Evolutionary conservation across 1,140 invertebrate species (phyloP).

Genomic region (Drosophila serrata): DNA sequence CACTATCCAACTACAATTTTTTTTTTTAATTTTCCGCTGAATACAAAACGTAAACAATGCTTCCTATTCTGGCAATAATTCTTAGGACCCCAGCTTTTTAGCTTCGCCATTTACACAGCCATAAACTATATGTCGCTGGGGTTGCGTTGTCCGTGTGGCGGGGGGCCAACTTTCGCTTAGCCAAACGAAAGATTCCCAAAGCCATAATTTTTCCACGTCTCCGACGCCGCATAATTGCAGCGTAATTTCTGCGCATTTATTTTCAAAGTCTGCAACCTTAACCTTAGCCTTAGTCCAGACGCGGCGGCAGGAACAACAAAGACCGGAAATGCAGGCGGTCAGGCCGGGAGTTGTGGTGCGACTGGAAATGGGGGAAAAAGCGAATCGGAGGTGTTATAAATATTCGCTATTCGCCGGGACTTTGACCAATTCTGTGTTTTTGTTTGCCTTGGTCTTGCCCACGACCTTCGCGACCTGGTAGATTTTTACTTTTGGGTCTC

Average conservation of each 20-base stretch:
- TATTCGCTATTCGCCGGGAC: conserved; percentile 30
- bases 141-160: conserved; percentile 10
- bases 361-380: background rate
- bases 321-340: conserved; percentile 29
- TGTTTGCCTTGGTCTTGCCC: conserved; percentile 10
- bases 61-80: conserved; percentile 26
- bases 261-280: conserved; percentile 74
- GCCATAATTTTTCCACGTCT: conserved; percentile 76
- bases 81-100: conserved; percentile 16
- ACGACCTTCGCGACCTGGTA: conserved; percentile 29
- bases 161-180: conserved; percentile 58
- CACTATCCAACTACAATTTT: conserved; percentile 11
- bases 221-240: conserved; percentile 78
- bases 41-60: too few relatives aligned
- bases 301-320: conserved; percentile 18
- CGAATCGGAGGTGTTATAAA: conserved; percentile 25
- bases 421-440: conserved; percentile 14
- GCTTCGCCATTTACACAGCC: conserved; percentile 64
- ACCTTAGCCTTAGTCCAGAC: conserved; percentile 43
- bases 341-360: background rate
- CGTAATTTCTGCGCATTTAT: conserved; percentile 77
- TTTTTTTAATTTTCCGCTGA: conserved; percentile 35
- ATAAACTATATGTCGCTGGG: conserved; percentile 60
- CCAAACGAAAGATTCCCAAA: conserved; percentile 59
- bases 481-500: conserved; percentile 28